Base-by-base conservation (phyloP, 1,140 invertebrate species). In the Drosophila obscura region DNA sequence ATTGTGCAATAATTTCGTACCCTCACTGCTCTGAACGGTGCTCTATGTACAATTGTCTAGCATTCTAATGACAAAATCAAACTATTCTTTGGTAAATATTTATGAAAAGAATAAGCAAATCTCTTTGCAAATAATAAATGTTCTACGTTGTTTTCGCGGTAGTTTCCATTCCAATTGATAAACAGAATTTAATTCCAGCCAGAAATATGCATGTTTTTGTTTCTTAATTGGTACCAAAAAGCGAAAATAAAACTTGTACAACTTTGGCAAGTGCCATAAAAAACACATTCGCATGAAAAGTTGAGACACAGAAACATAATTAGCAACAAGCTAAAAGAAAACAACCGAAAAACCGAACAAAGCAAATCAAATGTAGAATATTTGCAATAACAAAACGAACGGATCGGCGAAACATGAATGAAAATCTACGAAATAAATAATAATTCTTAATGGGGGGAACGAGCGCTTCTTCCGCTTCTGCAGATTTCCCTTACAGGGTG, bases 361-460 rank as follows among this genome's bases (percentile, higher is more conserved):
- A 48, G 41, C 63, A 63, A 60, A 77, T 43, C 45, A 51, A 35
- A 55, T 48, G 51, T 9, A 53, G 35, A 39, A 39, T 39, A 39
- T 39, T 58, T 63, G 53, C 46, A 55, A 72, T 50, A 65, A 80
- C 43, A 81, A 62, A 79, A 79, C 57, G 46, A 75, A 65, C 56
- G 11, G 4, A 39, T 4, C 28, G 28, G 28, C 28, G 7, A 84
- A 84, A 84, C 66, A 87, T 87, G 83, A 87, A 87, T 88, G 84
- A 80, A 87, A 73, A 79, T 76, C 85, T 79, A 67, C 53, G 68
- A 75, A 61, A 87, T 87, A 87, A 87, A 87, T 88, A 83, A 88
- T 79, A 77, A 73, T 67, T 72, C 63, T 78, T 71, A 69, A 61
- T 50, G 61, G 48, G n/a, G 44, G 6, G 44, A 24, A 15, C 5